Base-by-base conservation (phyloP, 2,797 vertebrate species). In the Amblyraja radiata region DNA sequence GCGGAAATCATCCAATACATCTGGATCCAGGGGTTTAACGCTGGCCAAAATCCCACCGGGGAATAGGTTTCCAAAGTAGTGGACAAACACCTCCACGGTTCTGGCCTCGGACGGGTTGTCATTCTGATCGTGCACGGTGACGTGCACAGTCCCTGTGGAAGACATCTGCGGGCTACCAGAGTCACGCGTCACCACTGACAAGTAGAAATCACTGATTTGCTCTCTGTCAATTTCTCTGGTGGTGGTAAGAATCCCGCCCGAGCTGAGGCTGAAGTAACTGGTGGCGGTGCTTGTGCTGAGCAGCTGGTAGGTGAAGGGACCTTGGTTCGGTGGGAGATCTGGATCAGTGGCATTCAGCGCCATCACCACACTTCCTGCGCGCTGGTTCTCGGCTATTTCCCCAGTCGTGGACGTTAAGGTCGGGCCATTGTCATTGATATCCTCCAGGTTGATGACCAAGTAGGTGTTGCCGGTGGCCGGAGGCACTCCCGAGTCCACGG, bases 161-260 rank as follows among this genome's bases (percentile, higher is more conserved):
- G 99, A 99, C 98, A 99, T 99, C 77, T 98, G 98, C 93, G 99
- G 99, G 46, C 98, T 91, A 0, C 99, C 99, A n/a, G 98, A 99
- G 95, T 99, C 99, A 93, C 97, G 97, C 0, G 98, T 99, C 28
- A 98, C 94, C 93, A 99, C 98, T 0, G 97, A 97, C 93, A 99
- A 96, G 93, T 97, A 98, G 95, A 99, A 99, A 94, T 98, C 97
- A 0, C 97, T 97, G 28, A 98, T 98, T 95, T 99, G 98, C 94
- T 99, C 99, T 93, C 99, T 96, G 96, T 99, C 98, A 0, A 99
- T 98, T 96, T 99, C 98, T 36, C 98, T 95, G 0, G 98, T 98
- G 0, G 98, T 99, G 36, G 97, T 98, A 93, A 99, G 95, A 23
- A 97, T 95, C 0, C 99, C 99, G 2, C 96, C 65, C 0, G 97